Base-by-base conservation (phyloP, 2,113 vertebrate genomes). In the Fulica atra region DNA sequence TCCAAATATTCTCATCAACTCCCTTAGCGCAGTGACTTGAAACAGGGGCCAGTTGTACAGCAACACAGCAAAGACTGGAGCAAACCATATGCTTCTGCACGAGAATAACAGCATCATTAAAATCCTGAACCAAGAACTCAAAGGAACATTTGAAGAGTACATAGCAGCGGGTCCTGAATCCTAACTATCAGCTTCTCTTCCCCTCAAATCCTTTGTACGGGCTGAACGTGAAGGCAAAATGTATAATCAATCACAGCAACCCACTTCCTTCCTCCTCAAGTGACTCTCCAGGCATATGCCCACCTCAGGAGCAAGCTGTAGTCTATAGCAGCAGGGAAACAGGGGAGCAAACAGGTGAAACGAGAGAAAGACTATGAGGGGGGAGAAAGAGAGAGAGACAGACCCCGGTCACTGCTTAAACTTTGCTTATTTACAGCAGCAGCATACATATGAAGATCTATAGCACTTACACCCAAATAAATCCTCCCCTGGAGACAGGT, bases 381-480 rank as follows among this genome's bases (percentile, higher is more conserved):
- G 28, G 24, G 50, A 60, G 59, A 60, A 33, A 53, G 28, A 38
- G 35, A 48, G 28, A 38, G 16, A 82, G 36, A 59, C 50, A 79
- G 79, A 88, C 76, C 81, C 36, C 4, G 13, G 77, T 53, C 81
- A 86, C 85, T 57, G 77, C 81, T 96, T 96, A 94, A 95, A 97
- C 88, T 96, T 96, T 86, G 86, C 89, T 97, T 97, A 96, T 97
- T 97, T 96, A 96, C 95, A 86, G 90, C 95, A 81, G 70, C 80
- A 81, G 93, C 77, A 88, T 88, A 92, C 69, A 72, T 89, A 95
- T 91, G 81, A 96, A 97, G 97, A 97, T 96, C 97, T 96, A 97
- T 92, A 86, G 95, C 97, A 89, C 95, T 96, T 93, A 86, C 92
- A 89, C 95, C 90, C 87, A 90, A 88, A 97, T 97, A 97, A 97